Evolutionary conservation across 2,797 vertebrate species (phyloP).

Genomic region (Saxicola maurus): DNA sequence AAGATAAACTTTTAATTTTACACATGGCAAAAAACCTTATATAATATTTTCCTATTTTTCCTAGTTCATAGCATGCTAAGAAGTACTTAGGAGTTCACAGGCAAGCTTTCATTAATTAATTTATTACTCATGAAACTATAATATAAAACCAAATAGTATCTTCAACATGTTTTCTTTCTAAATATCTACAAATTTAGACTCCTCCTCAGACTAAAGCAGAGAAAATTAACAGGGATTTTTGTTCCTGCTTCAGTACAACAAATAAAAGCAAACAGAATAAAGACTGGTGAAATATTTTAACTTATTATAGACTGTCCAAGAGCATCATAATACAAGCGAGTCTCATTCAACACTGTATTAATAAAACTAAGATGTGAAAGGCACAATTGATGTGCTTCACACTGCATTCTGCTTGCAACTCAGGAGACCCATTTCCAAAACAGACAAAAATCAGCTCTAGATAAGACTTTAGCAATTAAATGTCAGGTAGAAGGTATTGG

Average conservation of each 20-base stretch:
- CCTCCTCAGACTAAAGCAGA: not conserved
- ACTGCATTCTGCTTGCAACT: not conserved
- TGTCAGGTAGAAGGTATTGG: not conserved
- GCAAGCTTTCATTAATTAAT: constrained; percentile 6
- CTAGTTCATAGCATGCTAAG: not conserved
- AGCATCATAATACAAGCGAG: not conserved
- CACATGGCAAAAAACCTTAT: not conserved
- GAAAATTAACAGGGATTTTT: not conserved
- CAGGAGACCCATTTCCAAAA: not conserved
- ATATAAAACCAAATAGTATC: not conserved
- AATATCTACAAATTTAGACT: not conserved
- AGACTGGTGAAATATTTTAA: not conserved
- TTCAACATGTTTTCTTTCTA: not conserved
- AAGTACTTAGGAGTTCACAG: not conserved
- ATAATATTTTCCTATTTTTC: not conserved
- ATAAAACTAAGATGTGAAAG: not conserved
- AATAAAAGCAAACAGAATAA: not conserved
- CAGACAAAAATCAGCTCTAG: not conserved
- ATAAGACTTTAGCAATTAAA: not conserved
- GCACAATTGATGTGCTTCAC: not conserved
- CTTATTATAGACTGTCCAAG: not conserved
- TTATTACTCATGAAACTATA: not conserved
- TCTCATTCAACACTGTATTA: not conserved
- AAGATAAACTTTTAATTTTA: not conserved
- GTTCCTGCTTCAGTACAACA: not conserved